Evolutionary conservation across 1,140 invertebrate genomes (phyloP).

Genomic region (Sminthurides bifidus): DNA sequence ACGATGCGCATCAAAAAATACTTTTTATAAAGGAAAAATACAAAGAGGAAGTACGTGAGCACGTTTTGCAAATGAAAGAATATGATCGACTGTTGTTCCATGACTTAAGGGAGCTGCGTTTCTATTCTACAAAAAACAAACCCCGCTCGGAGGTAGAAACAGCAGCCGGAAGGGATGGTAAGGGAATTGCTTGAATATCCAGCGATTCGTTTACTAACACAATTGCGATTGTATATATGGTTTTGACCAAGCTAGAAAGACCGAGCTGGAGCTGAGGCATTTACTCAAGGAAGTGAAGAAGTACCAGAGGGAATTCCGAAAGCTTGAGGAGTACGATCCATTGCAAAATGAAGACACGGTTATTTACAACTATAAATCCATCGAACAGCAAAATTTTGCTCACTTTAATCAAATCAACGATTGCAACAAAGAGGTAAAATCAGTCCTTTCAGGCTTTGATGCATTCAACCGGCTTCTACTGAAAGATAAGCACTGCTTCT

Average conservation of each 20-base stretch:
- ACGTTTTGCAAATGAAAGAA: constrained; percentile 3
- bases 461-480: neutral
- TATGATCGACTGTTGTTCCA: constrained; percentile 7
- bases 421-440: constrained; percentile 1
- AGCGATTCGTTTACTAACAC: no score
- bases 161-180: neutral
- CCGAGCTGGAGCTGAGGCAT: neutral
- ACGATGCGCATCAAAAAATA: neutral
- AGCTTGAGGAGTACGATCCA: neutral
- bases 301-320: neutral
- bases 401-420: constrained; percentile 4
- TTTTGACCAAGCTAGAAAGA: neutral
- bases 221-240: no score
- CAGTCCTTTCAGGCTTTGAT: neutral
- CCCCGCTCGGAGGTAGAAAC: neutral
- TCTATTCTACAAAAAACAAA: constrained; percentile 8
- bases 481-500: neutral
- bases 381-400: constrained; percentile 6
- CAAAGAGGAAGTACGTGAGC: constrained; percentile 4
- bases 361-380: neutral
- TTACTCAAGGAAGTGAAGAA: neutral
- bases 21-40: constrained; percentile 5
- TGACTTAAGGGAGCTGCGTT: neutral
- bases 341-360: neutral
- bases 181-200: no score